Base-by-base conservation (phyloP, 2,888 invertebrate genomes). In the Dolomedes plantarius region DNA sequence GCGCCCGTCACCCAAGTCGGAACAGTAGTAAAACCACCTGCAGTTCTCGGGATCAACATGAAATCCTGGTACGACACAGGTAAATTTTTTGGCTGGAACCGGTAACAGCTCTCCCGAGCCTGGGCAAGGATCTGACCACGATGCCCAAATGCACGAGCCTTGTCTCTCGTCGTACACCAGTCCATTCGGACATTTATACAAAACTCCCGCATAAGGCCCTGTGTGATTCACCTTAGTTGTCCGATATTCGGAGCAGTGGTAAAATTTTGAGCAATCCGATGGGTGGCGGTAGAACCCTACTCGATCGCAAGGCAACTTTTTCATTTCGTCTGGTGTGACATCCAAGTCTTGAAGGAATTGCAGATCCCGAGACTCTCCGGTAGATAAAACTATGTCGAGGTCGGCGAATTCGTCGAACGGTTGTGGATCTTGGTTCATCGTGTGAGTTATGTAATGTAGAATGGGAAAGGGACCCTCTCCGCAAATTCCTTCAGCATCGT, bases 1-100 rank as follows among this genome's bases (percentile, higher is more conserved):
- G 7, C 87, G 87, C 1, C 91, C 91, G 87, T 92, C 91, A 2
- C 91, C 90, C 89, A 90, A 87, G 90, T 92, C 89, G 90, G 92
- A 92, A 90, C 96, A 96, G 29, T 95, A 95, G 91, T 95, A 95
- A 93, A 96, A 96, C 95, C 95, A 95, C 81, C 95, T 93, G 89
- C 95, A 95, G 91, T 96, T 95, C 90, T 95, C 94, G 0, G 95
- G 95, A 91, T 96, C 95, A 0, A 94, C 95, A 90, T 94, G 95
- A 91, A 95, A 96, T 85, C 95, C 95, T 89, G 93, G 93, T 68
- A 93, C 92, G 0, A 95, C 94, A 90, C 96, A 96, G 39, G 93
- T 91, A 91, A 95, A 95, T 89, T 94, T 93, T 0, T 93, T 93
- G 76, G 92, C 91, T 0, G 95, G 94, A 0, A 95, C 95, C 0